Conservation (phyloP, 2,113 vertebrate genomes). For the Corythoichthys haematopterus region DNA sequence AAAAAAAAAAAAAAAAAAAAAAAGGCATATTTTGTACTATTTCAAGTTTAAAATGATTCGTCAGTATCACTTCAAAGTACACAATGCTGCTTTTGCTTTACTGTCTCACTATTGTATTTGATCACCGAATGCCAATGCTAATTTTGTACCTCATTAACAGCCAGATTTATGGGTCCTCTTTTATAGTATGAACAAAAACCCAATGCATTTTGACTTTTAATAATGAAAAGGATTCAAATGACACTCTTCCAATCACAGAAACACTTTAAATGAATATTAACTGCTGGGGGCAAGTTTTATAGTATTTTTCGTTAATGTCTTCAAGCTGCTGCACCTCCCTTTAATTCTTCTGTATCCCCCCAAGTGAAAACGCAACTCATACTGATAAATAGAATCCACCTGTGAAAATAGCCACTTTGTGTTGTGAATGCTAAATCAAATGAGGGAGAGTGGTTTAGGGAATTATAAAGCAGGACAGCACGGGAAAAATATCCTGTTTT, state of each 20-base stretch:
- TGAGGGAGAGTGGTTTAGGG: constrained; percentile 21
- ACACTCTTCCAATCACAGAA: background rate
- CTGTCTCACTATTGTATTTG: background rate
- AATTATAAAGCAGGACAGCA: constrained; percentile 43
- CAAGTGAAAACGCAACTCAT: constrained; percentile 26
- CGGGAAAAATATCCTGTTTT: constrained; percentile 47
- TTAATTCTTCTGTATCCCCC: constrained; percentile 20
- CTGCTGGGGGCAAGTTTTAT: background rate
- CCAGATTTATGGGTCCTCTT: background rate
- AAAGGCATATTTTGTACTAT: too few species aligned
- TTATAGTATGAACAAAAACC: background rate
- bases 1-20: background rate
- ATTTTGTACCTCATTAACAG: background rate
- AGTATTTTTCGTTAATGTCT: background rate
- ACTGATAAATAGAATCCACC: constrained; percentile 30
- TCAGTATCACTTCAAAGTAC: background rate
- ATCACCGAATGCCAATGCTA: background rate
- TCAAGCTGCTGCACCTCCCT: background rate
- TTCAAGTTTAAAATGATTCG: background rate
- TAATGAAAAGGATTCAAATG: background rate
- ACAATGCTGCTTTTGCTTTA: background rate
- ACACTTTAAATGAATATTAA: background rate
- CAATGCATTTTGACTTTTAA: background rate
- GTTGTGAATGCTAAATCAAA: constrained; percentile 48
- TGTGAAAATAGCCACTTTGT: constrained; percentile 18